Conservation (phyloP, 2,113 vertebrate species). For the Electrona antarctica region DNA sequence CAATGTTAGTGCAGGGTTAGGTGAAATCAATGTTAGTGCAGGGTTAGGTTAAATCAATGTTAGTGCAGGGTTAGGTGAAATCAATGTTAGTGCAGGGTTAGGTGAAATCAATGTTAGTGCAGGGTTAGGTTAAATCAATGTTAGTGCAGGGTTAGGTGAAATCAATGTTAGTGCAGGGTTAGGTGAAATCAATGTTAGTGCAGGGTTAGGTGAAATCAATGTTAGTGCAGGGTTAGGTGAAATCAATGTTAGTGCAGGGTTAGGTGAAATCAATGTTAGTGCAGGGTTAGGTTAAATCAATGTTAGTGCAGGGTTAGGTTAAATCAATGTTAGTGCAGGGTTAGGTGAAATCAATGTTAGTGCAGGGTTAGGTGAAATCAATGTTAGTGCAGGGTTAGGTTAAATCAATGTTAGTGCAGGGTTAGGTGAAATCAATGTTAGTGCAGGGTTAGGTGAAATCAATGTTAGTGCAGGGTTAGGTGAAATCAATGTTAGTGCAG, state of each 20-base stretch:
- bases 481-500: no score
- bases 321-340: neutral
- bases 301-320: neutral
- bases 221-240: neutral
- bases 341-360: no score
- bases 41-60: neutral
- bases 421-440: no score
- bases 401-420: no score
- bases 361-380: no score
- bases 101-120: neutral
- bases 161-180: conserved; percentile 5
- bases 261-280: neutral
- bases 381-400: no score
- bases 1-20: no score
- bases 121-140: neutral
- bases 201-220: neutral
- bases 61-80: neutral
- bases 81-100: conserved; percentile 1
- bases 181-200: neutral
- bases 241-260: conserved; percentile 7
- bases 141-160: neutral
- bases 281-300: neutral
- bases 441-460: no score
- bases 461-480: no score
- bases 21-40: neutral